Evolutionary conservation across 2,113 vertebrate genomes (phyloP), one percentile per base, ranked within the genome.

Genomic region (Aplodontia rufa): DNA sequence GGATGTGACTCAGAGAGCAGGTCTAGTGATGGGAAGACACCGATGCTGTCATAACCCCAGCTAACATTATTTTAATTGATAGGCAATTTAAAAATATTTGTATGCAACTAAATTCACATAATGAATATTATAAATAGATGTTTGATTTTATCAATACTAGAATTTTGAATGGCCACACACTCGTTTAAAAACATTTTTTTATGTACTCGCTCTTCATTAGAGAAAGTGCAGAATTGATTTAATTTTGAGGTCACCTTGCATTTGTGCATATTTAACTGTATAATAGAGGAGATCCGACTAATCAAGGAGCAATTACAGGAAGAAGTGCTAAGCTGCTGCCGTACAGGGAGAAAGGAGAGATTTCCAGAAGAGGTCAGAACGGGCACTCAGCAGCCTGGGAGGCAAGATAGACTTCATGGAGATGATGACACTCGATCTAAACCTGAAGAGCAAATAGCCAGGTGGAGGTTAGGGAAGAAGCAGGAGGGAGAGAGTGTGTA

Each of bases 401-500:
- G 32, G 20, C 90, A 37, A 69, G 76, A 74, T 45, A 9, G 64
- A n/a, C 35, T 40, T 49, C n/a, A 22, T 72, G 69, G 45, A 87
- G 64, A 64, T 90, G 51, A 64, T 26, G 20, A 71, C 19, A 7
- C 8, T 17, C 20, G 51, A 17, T 24, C 16, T 8, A 26, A 47
- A 40, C n/a, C 17, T 20, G 26, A 45, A 45, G 58, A 64, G 9
- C 74, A 62, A 49, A 5, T 4, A 78, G 62, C 72, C 19, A 13
- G 28, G 42, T 82, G 35, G 60, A 37, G 68, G 40, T 78, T n/a
- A 35, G 47, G 51, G 84, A 49, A n/a, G 28, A 42, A 45, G 55
- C 0, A 0, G 68, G 0, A 1, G 7, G 51, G 76, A 53, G n/a
- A 40, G 74, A 5, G 30, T 8, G 2, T 3, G 4, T 35, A 5